Percentiles rank a stretch among this genome's conserved stretches.
Conservation (phyloP, 2,888 invertebrate species). For the Hermaeophaga mercurialis region DNA sequence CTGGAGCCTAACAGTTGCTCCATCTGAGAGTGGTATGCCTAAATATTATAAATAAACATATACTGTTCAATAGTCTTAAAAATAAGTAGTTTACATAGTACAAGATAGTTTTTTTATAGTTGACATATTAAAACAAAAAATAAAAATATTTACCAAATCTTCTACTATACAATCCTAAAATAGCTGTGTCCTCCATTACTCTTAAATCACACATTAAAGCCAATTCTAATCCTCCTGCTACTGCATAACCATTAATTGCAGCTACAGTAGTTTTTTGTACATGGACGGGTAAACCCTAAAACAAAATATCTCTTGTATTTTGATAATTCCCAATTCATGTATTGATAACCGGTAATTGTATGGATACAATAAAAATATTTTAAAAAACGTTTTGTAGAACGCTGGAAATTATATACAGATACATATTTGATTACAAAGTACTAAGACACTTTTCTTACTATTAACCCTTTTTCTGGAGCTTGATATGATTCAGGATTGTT, state of each 20-base stretch:
- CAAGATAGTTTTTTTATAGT: no score
- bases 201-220: slow-evolving; percentile 90
- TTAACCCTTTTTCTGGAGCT: slow-evolving; percentile 31
- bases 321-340: no score
- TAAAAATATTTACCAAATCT: slow-evolving; percentile 71
- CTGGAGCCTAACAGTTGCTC: slow-evolving; percentile 83
- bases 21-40: slow-evolving; percentile 84
- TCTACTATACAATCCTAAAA: slow-evolving; percentile 85
- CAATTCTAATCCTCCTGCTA: slow-evolving; percentile 90
- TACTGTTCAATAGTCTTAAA: no score
- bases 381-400: no score
- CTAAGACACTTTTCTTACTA: slow-evolving; percentile 34
- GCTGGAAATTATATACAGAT: no score
- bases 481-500: slow-evolving; percentile 34
- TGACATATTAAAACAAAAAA: no score
- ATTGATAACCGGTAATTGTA: no score
- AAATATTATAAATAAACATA: no score
- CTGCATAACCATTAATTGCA: slow-evolving; percentile 88
- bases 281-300: slow-evolving; percentile 69
- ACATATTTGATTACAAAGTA: no score
- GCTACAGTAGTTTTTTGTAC: slow-evolving; percentile 88
- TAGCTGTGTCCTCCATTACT: slow-evolving; percentile 83
- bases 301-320: background rate
- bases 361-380: no score
- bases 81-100: no score